These are phyloP conservation scores for Ptiloglossa arizonensis DNA, from an alignment of 1,140 invertebrate genomes.

Conservation along the genomic window DNA sequence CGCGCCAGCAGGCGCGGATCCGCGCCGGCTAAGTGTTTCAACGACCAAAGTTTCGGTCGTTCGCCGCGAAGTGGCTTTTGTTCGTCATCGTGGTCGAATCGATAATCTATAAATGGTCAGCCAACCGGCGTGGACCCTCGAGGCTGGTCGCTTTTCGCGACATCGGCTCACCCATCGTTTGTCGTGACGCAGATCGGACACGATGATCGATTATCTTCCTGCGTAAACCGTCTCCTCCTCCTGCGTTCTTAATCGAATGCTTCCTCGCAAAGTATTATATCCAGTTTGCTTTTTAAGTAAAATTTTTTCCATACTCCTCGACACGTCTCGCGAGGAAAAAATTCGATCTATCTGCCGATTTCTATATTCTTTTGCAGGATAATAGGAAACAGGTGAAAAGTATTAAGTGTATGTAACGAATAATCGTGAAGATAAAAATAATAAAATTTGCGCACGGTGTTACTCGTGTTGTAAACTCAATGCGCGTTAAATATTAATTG, in stretches of 20 bases:
- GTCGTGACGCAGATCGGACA: conserved; percentile 7
- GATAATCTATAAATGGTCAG: conserved; percentile 67
- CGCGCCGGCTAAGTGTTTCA: conserved; percentile 40
- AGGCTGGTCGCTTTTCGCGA: conserved; percentile 46
- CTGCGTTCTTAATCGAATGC: neutral
- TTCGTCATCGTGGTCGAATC: conserved; percentile 56
- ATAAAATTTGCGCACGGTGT: no score
- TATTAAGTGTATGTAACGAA: no score
- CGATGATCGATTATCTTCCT: conserved; percentile 36
- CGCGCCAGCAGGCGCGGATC: neutral
- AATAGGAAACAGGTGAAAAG: no score
- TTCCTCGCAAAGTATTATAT: no score
- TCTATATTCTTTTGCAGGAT: no score
- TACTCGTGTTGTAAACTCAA: no score
- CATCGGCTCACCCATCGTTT: conserved; percentile 18
- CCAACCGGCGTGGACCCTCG: conserved; percentile 30
- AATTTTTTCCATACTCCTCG: no score
- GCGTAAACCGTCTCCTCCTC: conserved; percentile 1
- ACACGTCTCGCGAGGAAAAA: no score
- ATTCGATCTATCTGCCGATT: no score
- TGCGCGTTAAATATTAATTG: no score
- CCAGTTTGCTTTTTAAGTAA: no score
- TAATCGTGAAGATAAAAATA: no score
- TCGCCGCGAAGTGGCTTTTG: conserved; percentile 58
- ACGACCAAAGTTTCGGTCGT: conserved; percentile 50